A percentile compares a stretch with the other conserved stretches of the same genome.
Conservation (phyloP, 1,140 invertebrate genomes). For the Lepidurus apus region DNA sequence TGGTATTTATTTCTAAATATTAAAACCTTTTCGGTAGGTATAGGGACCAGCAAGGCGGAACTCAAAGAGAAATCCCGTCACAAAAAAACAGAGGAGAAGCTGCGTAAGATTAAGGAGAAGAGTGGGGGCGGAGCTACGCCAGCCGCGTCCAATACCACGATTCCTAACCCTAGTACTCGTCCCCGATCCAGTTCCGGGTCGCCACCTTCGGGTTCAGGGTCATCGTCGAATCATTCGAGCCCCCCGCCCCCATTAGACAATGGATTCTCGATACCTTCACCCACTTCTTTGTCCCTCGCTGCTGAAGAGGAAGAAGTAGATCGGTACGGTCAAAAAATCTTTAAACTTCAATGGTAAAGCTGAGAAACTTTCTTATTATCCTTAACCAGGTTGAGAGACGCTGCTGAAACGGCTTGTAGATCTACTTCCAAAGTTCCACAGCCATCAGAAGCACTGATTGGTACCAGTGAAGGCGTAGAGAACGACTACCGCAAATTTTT, state of each 20-base stretch:
- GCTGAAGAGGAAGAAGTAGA: slow-evolving; percentile 28
- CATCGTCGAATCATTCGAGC: slow-evolving; percentile 22
- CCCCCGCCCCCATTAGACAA: slow-evolving; percentile 26
- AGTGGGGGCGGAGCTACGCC: neutral
- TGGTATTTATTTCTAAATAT: neutral
- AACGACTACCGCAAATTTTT: neutral
- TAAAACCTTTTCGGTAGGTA: neutral
- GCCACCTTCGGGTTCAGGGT: slow-evolving; percentile 24
- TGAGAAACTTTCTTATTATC: neutral
- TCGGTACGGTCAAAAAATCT: neutral
- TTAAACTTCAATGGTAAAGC: neutral
- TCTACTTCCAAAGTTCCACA: neutral
- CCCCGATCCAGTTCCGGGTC: slow-evolving; percentile 26
- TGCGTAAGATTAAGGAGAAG: slow-evolving; percentile 1
- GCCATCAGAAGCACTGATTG: neutral
- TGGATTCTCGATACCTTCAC: neutral
- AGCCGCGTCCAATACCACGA: neutral
- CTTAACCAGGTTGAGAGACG: slow-evolving; percentile 28
- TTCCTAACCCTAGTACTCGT: neutral
- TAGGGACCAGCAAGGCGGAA: slow-evolving; percentile 5
- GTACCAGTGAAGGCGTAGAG: neutral
- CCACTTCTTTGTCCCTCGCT: slow-evolving; percentile 28
- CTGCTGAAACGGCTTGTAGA: slow-evolving; percentile 20
- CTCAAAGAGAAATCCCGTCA: neutral
- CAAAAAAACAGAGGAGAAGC: neutral